Conservation (phyloP, 1,140 invertebrate species). For the Heterodera schachtii region DNA sequence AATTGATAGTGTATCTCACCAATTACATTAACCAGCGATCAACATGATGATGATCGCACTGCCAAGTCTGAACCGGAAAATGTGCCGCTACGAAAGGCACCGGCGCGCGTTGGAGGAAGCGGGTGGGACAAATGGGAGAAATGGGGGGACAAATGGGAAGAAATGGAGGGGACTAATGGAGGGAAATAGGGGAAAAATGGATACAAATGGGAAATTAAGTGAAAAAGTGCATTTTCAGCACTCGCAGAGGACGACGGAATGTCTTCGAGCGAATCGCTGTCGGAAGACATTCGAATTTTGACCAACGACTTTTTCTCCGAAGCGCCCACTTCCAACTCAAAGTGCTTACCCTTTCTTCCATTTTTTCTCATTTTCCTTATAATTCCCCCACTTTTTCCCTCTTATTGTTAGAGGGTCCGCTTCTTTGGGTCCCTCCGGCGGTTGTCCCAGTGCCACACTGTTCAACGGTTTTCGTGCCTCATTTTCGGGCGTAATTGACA, state of each 20-base stretch:
- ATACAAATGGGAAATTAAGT: no score
- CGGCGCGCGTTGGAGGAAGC: slow-evolving; percentile 54
- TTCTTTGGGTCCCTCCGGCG: slow-evolving; percentile 26
- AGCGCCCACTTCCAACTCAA: slow-evolving; percentile 55
- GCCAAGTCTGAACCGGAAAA: slow-evolving; percentile 58
- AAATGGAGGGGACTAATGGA: no score
- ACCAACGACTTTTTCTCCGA: slow-evolving; percentile 64
- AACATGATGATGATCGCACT: slow-evolving; percentile 64
- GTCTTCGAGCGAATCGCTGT: slow-evolving; percentile 56
- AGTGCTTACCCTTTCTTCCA: slow-evolving; percentile 31
- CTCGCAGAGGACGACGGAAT: slow-evolving; percentile 64
- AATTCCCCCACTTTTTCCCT: slow-evolving; percentile 15
- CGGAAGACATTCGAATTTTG: slow-evolving; percentile 58
- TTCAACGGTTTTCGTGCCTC: slow-evolving; percentile 12
- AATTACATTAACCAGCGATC: slow-evolving; percentile 48
- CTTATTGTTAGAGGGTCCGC: slow-evolving; percentile 21
- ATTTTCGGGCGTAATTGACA: slow-evolving; percentile 6
- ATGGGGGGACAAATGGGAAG: no score
- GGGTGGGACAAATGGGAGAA: slow-evolving; percentile 45
- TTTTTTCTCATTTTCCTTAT: neutral
- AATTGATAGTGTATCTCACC: neutral
- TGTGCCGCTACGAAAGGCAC: slow-evolving; percentile 58
- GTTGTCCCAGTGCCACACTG: slow-evolving; percentile 31
- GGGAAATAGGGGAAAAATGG: no score
- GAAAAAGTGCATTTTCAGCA: slow-evolving; percentile 17